These are phyloP conservation scores for Prenolepis imparis DNA, from an alignment of 2,888 invertebrate genomes.

Conservation along the genomic window DNA sequence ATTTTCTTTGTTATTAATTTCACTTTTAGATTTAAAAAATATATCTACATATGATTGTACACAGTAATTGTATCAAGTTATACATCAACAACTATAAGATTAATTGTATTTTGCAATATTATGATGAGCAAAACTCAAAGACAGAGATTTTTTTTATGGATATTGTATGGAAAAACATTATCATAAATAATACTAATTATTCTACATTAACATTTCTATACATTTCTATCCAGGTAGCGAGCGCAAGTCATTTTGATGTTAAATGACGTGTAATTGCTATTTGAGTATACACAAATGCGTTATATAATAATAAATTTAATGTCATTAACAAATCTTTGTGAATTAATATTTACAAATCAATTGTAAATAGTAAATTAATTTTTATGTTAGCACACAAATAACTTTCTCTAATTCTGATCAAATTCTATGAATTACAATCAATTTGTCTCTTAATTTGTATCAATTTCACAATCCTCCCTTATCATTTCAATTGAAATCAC, in stretches of 20 bases:
- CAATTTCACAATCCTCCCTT: neutral
- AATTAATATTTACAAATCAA: neutral
- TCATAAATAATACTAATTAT: neutral
- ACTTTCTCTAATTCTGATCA: neutral
- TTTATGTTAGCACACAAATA: neutral
- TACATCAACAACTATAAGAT: neutral
- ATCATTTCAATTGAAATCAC: constrained; percentile 1
- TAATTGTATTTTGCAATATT: constrained; percentile 18
- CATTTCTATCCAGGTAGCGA: neutral
- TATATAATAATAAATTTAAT: constrained; percentile 13
- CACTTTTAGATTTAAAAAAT: constrained; percentile 2
- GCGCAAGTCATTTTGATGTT: no score
- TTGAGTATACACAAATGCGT: neutral
- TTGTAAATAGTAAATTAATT: neutral
- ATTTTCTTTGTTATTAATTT: neutral
- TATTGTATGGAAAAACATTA: constrained; percentile 8
- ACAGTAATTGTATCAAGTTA: neutral
- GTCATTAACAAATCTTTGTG: constrained; percentile 16
- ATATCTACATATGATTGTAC: neutral
- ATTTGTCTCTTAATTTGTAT: neutral
- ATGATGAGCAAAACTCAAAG: constrained; percentile 5
- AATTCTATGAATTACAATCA: constrained; percentile 2
- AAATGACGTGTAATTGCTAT: no score
- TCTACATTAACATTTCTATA: neutral
- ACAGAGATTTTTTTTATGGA: constrained; percentile 29